Base-by-base conservation (phyloP, 2,797 vertebrate species). In the Intellagama lesueurii region DNA sequence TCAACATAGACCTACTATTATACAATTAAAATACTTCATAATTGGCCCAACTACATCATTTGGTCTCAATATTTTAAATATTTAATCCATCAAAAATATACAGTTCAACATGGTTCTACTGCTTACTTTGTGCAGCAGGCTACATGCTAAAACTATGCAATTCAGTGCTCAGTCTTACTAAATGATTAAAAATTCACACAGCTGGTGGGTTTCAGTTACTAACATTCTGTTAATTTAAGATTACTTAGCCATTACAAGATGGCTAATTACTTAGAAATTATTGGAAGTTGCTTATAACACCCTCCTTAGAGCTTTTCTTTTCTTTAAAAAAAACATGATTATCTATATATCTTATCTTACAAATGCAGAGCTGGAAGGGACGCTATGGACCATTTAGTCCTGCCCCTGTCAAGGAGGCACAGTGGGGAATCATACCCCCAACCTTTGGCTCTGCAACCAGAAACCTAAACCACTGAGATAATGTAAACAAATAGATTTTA, bases 21-120 rank as follows among this genome's bases (percentile, higher is more conserved):
- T 96, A 96, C 93, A 97, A 91, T 97, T 97, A 97, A 97, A 96
- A 93, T 92, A 97, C 93, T 90, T 88, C 95, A 93, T 95, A 84
- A 95, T 73, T 95, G 85, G 89, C 91, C 95, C 96, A 96, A 92
- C 94, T 94, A 94, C 72, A 89, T 77, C 96, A 94, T 97, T 97
- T 97, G 96, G 96, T 97, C 95, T 96, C 92, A 93, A 95, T 93
- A 95, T 89, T 95, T 96, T 90, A 95, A 95, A 95, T 94, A 95
- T 90, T 79, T 94, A 93, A 78, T 93, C 92, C 93, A 94, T 95
- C 97, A 96, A 96, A 88, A 96, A 96, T 96, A 96, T 73, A 96
- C 93, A 96, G 87, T 92, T 94, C 92, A 92, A 85, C 88, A 86
- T 85, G 92, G 94, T 87, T 91, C 92, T 91, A 94, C 86, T 85